Conservation (phyloP, 2,797 vertebrate genomes). For the Microctenopoma lineatum region DNA sequence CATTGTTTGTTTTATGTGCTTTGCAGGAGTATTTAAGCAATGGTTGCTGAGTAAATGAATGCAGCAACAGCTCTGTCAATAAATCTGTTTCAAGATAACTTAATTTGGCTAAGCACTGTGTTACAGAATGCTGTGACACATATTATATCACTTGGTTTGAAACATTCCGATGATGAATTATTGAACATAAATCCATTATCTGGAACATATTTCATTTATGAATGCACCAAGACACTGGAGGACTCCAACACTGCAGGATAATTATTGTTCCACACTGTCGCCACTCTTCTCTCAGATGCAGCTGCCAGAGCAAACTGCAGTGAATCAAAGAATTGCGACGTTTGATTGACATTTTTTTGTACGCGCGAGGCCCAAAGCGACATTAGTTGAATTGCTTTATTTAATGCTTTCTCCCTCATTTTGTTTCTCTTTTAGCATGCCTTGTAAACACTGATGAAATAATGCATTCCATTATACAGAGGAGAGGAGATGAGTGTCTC, state of each 20-base stretch:
- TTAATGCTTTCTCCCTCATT: constrained; percentile 79
- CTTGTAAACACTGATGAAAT: constrained; percentile 89
- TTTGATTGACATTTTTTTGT: constrained; percentile 81
- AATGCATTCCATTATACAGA: constrained; percentile 84
- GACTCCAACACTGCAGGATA: constrained; percentile 79
- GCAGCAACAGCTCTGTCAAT: constrained; percentile 73
- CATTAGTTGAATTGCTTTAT: constrained; percentile 82
- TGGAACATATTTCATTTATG: constrained; percentile 86
- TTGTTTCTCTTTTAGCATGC: constrained; percentile 82
- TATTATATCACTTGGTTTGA: constrained; percentile 81
- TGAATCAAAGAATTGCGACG: constrained; percentile 75
- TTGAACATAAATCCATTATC: constrained; percentile 87
- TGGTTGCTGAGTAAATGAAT: constrained; percentile 78
- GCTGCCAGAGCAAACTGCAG: constrained; percentile 71
- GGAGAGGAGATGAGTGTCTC: constrained; percentile 78
- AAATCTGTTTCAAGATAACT: constrained; percentile 83
- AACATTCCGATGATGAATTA: constrained; percentile 85
- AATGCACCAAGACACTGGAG: constrained; percentile 80
- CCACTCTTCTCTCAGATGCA: constrained; percentile 73
- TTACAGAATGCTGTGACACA: constrained; percentile 78
- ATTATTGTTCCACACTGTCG: constrained; percentile 83
- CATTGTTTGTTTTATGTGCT: constrained; percentile 79
- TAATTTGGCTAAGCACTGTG: constrained; percentile 83
- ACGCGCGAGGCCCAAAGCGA: constrained; percentile 74
- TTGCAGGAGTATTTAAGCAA: constrained; percentile 79